Evolutionary conservation across 1,140 invertebrate species (phyloP).

Genomic region (Adelges cooleyi): DNA sequence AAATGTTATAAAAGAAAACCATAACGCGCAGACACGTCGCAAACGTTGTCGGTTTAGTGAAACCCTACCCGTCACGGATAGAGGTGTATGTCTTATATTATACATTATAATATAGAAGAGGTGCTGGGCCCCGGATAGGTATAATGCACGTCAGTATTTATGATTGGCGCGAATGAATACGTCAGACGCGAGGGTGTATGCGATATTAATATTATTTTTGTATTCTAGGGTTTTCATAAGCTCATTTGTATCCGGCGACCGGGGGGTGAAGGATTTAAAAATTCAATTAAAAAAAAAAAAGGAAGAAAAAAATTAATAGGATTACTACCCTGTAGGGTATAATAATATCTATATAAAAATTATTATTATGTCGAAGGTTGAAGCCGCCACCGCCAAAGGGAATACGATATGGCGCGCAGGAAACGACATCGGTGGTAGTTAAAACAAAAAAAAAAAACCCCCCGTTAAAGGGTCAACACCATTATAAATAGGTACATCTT

Average conservation of each 20-base stretch:
- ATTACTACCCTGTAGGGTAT: constrained; percentile 15
- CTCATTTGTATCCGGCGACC: constrained; percentile 25
- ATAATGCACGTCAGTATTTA: constrained; percentile 24
- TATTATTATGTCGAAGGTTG: neutral
- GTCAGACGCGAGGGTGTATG: constrained; percentile 8
- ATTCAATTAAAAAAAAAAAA: constrained; percentile 28
- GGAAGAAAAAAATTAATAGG: constrained; percentile 25
- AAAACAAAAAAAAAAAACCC: too few species aligned
- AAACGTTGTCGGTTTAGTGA: constrained; percentile 23
- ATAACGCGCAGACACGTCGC: constrained; percentile 10
- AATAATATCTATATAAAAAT: neutral
- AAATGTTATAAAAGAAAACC: neutral
- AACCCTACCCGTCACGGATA: constrained; percentile 24
- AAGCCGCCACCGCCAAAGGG: constrained; percentile 7
- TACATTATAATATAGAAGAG: too few species aligned
- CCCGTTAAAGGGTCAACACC: too few species aligned
- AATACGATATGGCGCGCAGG: constrained; percentile 16
- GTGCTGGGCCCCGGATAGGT: neutral
- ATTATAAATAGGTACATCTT: too few species aligned
- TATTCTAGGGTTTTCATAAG: constrained; percentile 14
- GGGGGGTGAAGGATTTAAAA: constrained; percentile 5
- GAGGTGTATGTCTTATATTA: too few species aligned
- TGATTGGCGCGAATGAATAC: constrained; percentile 26
- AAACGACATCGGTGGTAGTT: neutral
- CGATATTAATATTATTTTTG: too few species aligned